Conservation (phyloP, 2,113 vertebrate genomes). For the Sinocyclocheilus maitianheensis region DNA sequence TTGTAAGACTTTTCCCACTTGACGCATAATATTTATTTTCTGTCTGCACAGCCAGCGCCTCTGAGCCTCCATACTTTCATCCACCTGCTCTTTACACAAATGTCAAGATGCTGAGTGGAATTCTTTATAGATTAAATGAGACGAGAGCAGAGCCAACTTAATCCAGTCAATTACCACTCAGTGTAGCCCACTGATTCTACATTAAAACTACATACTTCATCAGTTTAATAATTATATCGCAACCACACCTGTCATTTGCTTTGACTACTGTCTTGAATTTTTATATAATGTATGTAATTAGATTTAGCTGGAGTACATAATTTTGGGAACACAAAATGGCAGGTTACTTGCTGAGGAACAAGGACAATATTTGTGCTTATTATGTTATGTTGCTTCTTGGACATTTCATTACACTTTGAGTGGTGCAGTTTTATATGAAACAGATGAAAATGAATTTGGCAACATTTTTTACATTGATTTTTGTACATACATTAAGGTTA, state of each 20-base stretch:
- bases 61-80: slow-evolving; percentile 72
- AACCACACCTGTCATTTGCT: slow-evolving; percentile 9
- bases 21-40: slow-evolving; percentile 58
- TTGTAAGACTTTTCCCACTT: slow-evolving; percentile 13
- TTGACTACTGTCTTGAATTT: neutral
- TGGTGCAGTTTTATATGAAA: no score
- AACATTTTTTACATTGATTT: no score
- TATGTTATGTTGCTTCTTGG: no score
- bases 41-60: slow-evolving; percentile 61
- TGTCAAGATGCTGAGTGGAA: slow-evolving; percentile 78
- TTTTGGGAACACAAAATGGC: neutral
- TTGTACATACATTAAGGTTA: no score
- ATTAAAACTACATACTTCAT: slow-evolving; percentile 41
- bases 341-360: neutral
- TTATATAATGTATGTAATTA: neutral
- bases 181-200: slow-evolving; percentile 31
- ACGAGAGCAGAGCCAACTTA: slow-evolving; percentile 66
- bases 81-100: slow-evolving; percentile 73
- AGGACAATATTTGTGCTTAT: neutral
- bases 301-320: neutral
- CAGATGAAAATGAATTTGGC: no score
- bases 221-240: slow-evolving; percentile 16
- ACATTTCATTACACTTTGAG: neutral
- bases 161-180: slow-evolving; percentile 49
- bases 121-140: slow-evolving; percentile 75